Base-by-base conservation (phyloP, 2,797 vertebrate genomes). In the Lagorchestes hirsutus region DNA sequence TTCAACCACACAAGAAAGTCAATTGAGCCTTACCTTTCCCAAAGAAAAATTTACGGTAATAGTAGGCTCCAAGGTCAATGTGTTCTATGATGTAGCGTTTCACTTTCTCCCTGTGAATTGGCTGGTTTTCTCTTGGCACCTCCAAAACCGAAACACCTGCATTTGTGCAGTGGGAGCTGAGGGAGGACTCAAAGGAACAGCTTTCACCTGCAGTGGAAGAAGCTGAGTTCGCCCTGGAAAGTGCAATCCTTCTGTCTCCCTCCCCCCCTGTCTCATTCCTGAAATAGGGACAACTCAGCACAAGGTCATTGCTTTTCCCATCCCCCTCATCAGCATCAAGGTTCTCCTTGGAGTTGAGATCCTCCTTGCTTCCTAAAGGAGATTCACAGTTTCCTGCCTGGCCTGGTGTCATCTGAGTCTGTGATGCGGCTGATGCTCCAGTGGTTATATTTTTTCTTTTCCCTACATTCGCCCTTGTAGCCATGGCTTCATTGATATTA, bases 71-170 rank as follows among this genome's bases (percentile, higher is more conserved):
- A 3, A 99, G 99, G 98, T 99, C 99, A 82, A 99, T 99, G 98
- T 99, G 99, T 54, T 99, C 99, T 40, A 99, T 99, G 98, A 99
- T 99, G 98, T 99, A 99, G 97, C 99, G 99, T 96, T 99, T 99
- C 97, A 99, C 99, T 98, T 99, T 99, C 98, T 99, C 99, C 96
- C 99, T 98, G 98, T 99, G 99, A 96, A 99, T 99, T 16, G 99
- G 99, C 98, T 99, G 99, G 98, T 99, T 99, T 98, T 99, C 99
- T 74, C 99, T 98, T 24, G 99, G 99, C 96, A 99, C 99, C 98
- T 99, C 99, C 97, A 99, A 97, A 0, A 99, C 99, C 12, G 99
- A 99, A 92, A 99, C 99, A 0, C 99, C 99, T 18, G 99, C 99
- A 4, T 99, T 99, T 95, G 99, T 99, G 98, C 99, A 99, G 98